Conservation (phyloP, 2,113 vertebrate genomes). For the Rhynchomys soricoides region DNA sequence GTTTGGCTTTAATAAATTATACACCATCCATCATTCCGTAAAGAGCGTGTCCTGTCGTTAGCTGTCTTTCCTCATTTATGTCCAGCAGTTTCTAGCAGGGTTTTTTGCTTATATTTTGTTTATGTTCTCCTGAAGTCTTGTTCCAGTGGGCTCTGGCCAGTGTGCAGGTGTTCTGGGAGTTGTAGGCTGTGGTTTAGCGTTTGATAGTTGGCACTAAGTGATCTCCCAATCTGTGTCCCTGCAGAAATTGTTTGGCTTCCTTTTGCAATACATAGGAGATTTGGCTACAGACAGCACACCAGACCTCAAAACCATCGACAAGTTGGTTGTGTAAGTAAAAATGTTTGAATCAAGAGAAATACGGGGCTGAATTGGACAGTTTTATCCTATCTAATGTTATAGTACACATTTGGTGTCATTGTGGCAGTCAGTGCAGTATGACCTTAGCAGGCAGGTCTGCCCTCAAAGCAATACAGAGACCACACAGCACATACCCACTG, state of each 20-base stretch:
- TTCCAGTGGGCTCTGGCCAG: fast-evolving
- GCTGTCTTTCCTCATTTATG: too few relatives aligned
- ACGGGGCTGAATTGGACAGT: fast-evolving
- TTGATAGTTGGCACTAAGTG: not conserved
- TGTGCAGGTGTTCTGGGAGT: not conserved
- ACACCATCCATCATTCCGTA: fast-evolving
- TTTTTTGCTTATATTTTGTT: not conserved
- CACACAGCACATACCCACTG: not conserved
- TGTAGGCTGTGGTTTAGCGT: not conserved
- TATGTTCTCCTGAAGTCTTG: fast-evolving
- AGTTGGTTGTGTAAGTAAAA: conserved; percentile 91
- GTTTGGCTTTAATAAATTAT: not conserved
- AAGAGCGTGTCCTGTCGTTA: fast-evolving
- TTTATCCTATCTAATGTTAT: not conserved
- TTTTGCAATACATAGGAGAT: conserved; percentile 94
- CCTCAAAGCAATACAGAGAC: not conserved
- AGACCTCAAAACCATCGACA: conserved; percentile 90
- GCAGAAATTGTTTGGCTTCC: conserved; percentile 94
- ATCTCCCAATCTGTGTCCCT: conserved; percentile 16
- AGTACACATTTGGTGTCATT: fast-evolving
- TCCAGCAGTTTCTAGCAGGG: not conserved
- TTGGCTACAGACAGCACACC: conserved; percentile 88
- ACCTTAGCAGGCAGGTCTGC: not conserved
- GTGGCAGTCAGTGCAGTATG: not conserved
- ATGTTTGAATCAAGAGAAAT: not conserved